Evolutionary conservation across 1,140 invertebrate genomes (phyloP).

Genomic region (Cyclargus thomasi): DNA sequence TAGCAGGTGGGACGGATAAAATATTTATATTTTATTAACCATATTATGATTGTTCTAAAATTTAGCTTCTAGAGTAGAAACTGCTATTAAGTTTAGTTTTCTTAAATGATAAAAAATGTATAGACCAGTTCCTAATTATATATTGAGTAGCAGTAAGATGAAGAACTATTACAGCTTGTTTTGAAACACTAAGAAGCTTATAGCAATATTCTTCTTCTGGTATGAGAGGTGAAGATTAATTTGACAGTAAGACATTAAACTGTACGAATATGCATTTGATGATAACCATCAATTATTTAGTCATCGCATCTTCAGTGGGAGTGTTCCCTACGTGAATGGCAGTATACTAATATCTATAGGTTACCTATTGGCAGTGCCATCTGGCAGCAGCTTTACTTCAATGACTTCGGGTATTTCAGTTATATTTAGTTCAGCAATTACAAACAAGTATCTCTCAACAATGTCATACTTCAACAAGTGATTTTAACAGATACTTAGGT

Average conservation of each 20-base stretch:
- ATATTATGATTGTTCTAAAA: no score
- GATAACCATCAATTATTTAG: not conserved
- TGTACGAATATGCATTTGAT: not conserved
- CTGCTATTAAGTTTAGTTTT: no score
- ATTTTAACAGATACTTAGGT: not conserved
- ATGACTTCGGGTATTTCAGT: conserved; percentile 2
- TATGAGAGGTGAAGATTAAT: not conserved
- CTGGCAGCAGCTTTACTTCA: not conserved
- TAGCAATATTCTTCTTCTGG: not conserved
- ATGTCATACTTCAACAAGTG: not conserved
- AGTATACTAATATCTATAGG: not conserved
- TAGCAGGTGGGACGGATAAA: no score
- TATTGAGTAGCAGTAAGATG: no score
- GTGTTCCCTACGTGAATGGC: not conserved
- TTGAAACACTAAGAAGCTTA: no score
- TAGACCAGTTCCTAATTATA: no score
- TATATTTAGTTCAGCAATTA: conserved; percentile 11
- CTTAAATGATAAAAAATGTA: no score
- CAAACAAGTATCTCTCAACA: not conserved
- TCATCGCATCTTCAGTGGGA: not conserved
- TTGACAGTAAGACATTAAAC: not conserved
- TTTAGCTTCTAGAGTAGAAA: no score
- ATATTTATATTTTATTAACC: no score
- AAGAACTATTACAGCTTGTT: no score
- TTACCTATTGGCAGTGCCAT: conserved; percentile 2